These are phyloP conservation scores for Denticeps clupeoides DNA, from an alignment of 2,797 vertebrate genomes.

Conservation along the genomic window DNA sequence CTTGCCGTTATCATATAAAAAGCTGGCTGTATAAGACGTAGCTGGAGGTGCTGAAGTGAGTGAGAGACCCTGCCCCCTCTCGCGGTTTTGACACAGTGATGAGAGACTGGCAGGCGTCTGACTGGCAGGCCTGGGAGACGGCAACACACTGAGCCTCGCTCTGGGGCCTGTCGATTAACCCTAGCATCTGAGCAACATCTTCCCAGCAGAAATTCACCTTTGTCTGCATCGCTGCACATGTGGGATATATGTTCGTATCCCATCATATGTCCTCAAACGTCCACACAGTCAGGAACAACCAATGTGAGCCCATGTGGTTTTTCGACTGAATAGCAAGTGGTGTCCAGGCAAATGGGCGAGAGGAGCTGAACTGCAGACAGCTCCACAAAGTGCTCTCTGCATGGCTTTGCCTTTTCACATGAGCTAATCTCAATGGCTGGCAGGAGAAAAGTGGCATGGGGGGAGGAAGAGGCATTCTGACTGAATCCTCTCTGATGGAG, in stretches of 20 bases:
- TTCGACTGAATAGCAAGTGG: background rate
- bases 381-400: conserved; percentile 15
- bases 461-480: conserved; percentile 4
- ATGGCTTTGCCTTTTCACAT: conserved; percentile 21
- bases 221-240: background rate
- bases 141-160: conserved; percentile 3
- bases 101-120: conserved; percentile 30
- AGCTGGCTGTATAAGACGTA: background rate
- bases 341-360: background rate
- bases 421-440: conserved; percentile 27
- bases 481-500: conserved; percentile 1
- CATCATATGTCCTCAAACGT: too few relatives aligned
- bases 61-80: conserved; percentile 19
- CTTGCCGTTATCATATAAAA: too few relatives aligned
- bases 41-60: background rate
- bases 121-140: conserved; percentile 26
- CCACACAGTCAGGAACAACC: too few relatives aligned
- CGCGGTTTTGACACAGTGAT: conserved; percentile 12
- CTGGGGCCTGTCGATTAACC: conserved; percentile 19
- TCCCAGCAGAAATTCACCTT: background rate
- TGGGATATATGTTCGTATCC: too few relatives aligned
- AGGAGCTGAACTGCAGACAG: conserved; percentile 1
- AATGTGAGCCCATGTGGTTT: too few relatives aligned
- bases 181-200: conserved; percentile 1
- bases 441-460: conserved; percentile 12